Base-by-base conservation (phyloP, 30 jellyfish, hydroid and myxozoan genomes). In the Aurelia sp. region DNA sequence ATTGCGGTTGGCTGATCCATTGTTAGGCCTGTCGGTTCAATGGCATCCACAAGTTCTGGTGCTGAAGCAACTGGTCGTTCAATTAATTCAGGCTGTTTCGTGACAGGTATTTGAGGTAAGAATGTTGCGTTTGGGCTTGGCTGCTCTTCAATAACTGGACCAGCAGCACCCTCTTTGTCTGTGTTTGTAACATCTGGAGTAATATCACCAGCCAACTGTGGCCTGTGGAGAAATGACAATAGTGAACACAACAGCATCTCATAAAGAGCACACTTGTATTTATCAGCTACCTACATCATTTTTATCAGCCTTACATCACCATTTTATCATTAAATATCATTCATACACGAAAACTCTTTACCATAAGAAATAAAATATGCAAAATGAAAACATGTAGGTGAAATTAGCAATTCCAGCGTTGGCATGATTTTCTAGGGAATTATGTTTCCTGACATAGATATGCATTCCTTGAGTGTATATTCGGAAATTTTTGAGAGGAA, bases 1-100 rank as follows among this genome's bases (percentile, higher is more conserved):
- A 33, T 20, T 27, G 60, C 50, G 2, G 40, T 21, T 15, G 81
- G 83, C 48, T 50, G 83, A 3, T 30, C 62, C 33, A 22, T 80
- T 8, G 52, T 64, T 13, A 50, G 17, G n/a, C 22, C 44, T 38
- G 47, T 17, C 44, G 76, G 76, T 4, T 62, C 58, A 6, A 44
- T 9, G 18, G 63, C 6, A 16, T 30, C 38, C 60, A 21, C 63
- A 20, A 63, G 75, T 71, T 16, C 47, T 8, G 17, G n/a, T 33
- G 66, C 66, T 2, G 33, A 38, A 7, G 66, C 66, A 4, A 15
- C 12, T n/a, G 52, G n/a, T 0, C 65, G 76, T 30, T 57, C 61
- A 60, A 63, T 35, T 6, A 76, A 48, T 15, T 76, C 76, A 44
- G 87, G 87, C 44, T 76, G 87, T n/a, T 44, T 58, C 4, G 87